Evolutionary conservation across 1,140 invertebrate species (phyloP).

Genomic region (Pseudoatta argentina): DNA sequence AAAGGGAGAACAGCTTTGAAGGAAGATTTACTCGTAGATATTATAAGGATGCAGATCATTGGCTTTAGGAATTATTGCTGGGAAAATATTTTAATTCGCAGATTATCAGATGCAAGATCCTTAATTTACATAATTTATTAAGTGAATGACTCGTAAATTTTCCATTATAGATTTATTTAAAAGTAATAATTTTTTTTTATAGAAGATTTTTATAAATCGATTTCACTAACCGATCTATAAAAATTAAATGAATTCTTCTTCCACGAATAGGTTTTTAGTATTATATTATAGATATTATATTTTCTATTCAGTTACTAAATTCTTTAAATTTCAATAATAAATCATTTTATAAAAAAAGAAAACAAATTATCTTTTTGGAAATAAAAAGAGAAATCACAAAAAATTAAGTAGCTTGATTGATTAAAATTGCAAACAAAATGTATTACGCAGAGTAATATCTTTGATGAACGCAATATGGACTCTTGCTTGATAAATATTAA

Average conservation of each 20-base stretch:
- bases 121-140: constrained; percentile 22
- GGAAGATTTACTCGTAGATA: neutral
- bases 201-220: neutral
- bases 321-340: neutral
- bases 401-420: neutral
- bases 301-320: neutral
- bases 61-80: constrained; percentile 13
- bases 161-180: neutral
- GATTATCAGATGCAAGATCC: neutral
- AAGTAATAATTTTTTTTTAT: neutral
- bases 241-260: neutral
- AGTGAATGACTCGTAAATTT: neutral
- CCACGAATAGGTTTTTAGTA: neutral
- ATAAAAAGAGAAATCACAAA: neutral
- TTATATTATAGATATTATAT: neutral
- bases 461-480: constrained; percentile 37
- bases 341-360: neutral
- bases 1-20: neutral
- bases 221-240: neutral
- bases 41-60: neutral
- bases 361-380: neutral
- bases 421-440: constrained; percentile 51
- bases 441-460: constrained; percentile 30
- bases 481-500: constrained; percentile 61
- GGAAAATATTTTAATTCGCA: constrained; percentile 24